These are phyloP conservation scores for Lycaon pictus DNA, from an alignment of 2,113 vertebrate species.

Conservation along the genomic window DNA sequence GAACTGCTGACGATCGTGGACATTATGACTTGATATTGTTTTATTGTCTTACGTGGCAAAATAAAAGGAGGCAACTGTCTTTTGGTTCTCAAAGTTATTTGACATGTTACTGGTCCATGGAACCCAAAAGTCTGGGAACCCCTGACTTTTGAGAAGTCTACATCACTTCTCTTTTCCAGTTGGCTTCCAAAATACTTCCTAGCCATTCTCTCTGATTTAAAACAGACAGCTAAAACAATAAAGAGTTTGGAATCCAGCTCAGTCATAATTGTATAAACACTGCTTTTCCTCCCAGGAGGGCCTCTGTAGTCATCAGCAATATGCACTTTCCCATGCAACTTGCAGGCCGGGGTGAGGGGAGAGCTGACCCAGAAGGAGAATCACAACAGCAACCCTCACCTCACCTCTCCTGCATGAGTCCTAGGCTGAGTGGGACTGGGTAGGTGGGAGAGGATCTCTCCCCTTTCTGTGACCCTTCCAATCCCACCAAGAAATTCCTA, in stretches of 20 bases:
- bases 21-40: not conserved
- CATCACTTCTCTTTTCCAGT: not conserved
- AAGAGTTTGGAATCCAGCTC: conserved; percentile 55
- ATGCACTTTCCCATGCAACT: conserved; percentile 61
- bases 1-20: not conserved
- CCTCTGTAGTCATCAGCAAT: not conserved
- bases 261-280: conserved; percentile 65
- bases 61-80: not conserved
- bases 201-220: conserved; percentile 43
- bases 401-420: not conserved
- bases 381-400: not conserved
- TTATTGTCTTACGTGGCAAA: not conserved
- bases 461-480: not conserved
- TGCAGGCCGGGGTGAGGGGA: not conserved
- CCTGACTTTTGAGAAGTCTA: not conserved
- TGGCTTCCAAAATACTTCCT: conserved; percentile 39
- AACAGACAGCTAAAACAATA: conserved; percentile 68
- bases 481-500: not conserved
- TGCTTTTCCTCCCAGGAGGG: conserved; percentile 65
- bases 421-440: not conserved
- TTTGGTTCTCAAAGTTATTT: not conserved
- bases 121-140: conserved; percentile 34
- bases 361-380: not conserved
- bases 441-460: not conserved
- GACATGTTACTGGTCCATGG: not conserved